Evolutionary conservation across 53 echinoderm and acorn worm species (phyloP).

Genomic region (Luidia sarsii): DNA sequence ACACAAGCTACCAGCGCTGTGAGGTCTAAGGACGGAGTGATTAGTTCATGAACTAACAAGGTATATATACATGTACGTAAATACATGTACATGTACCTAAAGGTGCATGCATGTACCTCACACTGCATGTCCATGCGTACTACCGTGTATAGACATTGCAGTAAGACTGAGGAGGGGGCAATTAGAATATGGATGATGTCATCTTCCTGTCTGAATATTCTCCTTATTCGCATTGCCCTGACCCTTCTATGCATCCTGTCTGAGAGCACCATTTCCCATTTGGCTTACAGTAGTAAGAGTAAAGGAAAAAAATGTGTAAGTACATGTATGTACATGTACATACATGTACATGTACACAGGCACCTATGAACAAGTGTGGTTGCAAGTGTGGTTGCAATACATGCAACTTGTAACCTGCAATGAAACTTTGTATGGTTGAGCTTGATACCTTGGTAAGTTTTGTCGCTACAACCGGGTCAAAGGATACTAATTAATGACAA

Average conservation of each 20-base stretch:
- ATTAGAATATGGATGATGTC: slow-evolving; percentile 68
- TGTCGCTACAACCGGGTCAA: no score
- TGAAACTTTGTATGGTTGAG: neutral
- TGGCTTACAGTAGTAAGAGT: neutral
- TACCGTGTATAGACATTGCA: no score
- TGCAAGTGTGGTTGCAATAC: neutral
- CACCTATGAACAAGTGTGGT: neutral
- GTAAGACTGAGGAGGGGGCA: slow-evolving; percentile 27
- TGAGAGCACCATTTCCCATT: neutral
- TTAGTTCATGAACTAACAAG: neutral
- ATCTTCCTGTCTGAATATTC: slow-evolving; percentile 70
- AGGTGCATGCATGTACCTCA: no score
- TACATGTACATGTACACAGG: neutral
- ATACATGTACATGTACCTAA: no score
- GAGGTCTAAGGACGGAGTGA: slow-evolving; percentile 61
- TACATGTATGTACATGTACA: neutral
- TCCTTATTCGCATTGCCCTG: slow-evolving; percentile 1
- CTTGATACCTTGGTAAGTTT: no score
- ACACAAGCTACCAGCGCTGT: slow-evolving; percentile 66
- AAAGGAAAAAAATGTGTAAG: neutral
- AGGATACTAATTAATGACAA: no score
- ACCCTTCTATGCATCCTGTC: slow-evolving; percentile 27
- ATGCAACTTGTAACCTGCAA: neutral
- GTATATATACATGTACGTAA: slow-evolving; percentile 5
- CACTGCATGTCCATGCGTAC: no score